phyloP scores from a whole-genome alignment of 2,888 invertebrate species.

The Nasonia oneida region DNA sequence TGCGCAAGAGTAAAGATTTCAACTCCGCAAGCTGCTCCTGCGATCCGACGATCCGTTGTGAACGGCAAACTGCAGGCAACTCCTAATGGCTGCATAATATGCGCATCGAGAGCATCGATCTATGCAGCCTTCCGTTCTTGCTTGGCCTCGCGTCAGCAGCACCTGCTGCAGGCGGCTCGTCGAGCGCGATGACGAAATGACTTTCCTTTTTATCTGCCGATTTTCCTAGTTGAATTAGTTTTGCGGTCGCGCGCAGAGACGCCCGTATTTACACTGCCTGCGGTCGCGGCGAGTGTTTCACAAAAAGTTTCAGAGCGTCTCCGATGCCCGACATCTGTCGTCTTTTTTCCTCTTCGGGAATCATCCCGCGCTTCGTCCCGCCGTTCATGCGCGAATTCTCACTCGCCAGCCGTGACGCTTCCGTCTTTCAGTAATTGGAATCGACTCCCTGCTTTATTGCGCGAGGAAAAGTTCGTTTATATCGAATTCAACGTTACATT shows the following conservation, averaged over 20 bases:
- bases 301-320: neutral
- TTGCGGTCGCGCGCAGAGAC: constrained; percentile 9
- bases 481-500: neutral
- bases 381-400: neutral
- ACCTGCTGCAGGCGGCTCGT: neutral
- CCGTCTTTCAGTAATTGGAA: neutral
- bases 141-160: neutral
- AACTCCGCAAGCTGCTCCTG: neutral
- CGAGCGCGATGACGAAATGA: constrained; percentile 26
- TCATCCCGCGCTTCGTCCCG: neutral
- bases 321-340: neutral
- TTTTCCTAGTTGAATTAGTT: constrained; percentile 50
- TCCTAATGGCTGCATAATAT: neutral
- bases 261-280: neutral
- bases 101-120: too few relatives aligned
- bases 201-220: constrained; percentile 13
- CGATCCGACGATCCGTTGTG: neutral
- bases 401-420: neutral
- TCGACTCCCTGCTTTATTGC: neutral
- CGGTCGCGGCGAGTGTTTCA: neutral
- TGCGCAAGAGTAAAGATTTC: too few relatives aligned
- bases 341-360: neutral
- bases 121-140: neutral
- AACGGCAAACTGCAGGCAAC: neutral
- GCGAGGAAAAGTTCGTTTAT: too few relatives aligned